Conservation (phyloP, 2,113 vertebrate species). For the Gymnocephalus cernua region DNA sequence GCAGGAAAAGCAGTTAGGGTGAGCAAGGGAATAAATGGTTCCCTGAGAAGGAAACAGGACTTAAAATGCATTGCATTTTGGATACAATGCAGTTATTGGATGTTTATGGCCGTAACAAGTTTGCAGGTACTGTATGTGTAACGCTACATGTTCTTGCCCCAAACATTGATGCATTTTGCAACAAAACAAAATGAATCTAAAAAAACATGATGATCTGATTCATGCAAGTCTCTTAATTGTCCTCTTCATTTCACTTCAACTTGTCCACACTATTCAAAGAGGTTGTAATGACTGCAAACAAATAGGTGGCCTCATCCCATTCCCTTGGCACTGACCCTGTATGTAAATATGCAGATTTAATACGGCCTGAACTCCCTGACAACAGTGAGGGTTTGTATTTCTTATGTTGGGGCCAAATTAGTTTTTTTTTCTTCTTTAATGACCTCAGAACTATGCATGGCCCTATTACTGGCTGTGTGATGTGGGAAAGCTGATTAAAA, state of each 20-base stretch:
- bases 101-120: not conserved
- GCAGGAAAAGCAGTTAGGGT: not conserved
- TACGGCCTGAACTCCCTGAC: constrained; percentile 41
- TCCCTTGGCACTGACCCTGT: constrained; percentile 5
- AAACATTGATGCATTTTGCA: not conserved
- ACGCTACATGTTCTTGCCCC: not conserved
- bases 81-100: not conserved
- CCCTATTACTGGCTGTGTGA: constrained; percentile 27
- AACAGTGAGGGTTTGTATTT: constrained; percentile 58
- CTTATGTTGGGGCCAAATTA: constrained; percentile 5
- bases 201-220: not conserved
- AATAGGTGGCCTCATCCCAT: constrained; percentile 4
- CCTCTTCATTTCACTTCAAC: constrained; percentile 17
- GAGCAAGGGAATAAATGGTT: not conserved
- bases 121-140: not conserved
- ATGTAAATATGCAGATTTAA: constrained; percentile 26
- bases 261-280: constrained; percentile 2
- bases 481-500: constrained; percentile 48
- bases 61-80: not conserved
- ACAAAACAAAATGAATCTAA: not conserved
- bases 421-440: constrained; percentile 27
- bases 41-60: not conserved
- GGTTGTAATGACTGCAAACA: constrained; percentile 13
- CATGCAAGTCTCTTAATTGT: not conserved
- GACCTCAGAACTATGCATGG: constrained; percentile 33